A percentile compares a stretch with the other conserved stretches of the same genome.
These are phyloP conservation scores for Penaeus monodon DNA, from an alignment of 2,888 invertebrate species.

Conservation along the genomic window DNA sequence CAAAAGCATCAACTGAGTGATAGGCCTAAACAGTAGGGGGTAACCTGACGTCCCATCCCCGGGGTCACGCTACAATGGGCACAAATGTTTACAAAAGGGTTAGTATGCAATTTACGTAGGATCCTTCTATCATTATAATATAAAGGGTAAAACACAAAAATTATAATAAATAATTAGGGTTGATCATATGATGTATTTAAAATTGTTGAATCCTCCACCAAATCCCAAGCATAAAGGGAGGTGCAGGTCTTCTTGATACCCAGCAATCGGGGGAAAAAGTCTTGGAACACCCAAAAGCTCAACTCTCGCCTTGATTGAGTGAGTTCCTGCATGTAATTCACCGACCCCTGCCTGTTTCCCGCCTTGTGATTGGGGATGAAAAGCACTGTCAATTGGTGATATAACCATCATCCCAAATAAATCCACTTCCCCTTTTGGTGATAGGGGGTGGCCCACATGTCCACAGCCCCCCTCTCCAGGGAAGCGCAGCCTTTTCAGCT, in stretches of 20 bases:
- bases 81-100: too few species aligned
- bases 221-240: background rate
- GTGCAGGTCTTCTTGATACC: slow-evolving; percentile 9
- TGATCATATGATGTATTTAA: too few species aligned
- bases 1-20: too few species aligned
- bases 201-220: slow-evolving; percentile 34
- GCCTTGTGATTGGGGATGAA: background rate
- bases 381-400: slow-evolving; percentile 4
- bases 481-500: background rate
- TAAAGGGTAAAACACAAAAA: too few species aligned
- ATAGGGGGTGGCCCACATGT: background rate
- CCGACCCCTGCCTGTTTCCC: slow-evolving; percentile 16
- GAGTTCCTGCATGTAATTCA: background rate
- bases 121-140: too few species aligned
- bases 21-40: slow-evolving; percentile 12
- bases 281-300: background rate
- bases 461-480: background rate
- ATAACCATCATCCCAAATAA: slow-evolving; percentile 10
- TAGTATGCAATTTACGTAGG: too few species aligned
- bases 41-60: slow-evolving; percentile 6
- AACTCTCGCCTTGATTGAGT: slow-evolving; percentile 23
- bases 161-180: too few species aligned
- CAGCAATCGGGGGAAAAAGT: background rate
- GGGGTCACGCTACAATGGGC: background rate
- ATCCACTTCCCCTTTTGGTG: background rate